phyloP scores from a whole-genome alignment of 1,140 invertebrate species.

The Dreissena polymorpha region DNA sequence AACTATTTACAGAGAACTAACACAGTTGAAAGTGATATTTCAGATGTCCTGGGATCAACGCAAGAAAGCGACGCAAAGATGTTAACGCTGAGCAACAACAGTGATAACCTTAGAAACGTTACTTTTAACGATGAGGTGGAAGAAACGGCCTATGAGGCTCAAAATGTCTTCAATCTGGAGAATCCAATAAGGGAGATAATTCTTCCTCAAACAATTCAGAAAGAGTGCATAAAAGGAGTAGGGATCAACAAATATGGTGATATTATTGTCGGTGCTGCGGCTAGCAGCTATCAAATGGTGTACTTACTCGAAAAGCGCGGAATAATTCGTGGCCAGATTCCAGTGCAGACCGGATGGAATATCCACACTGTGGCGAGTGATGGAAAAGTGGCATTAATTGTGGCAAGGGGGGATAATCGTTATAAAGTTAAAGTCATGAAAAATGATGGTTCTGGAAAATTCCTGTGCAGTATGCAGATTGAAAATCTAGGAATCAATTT shows the following conservation, averaged over 20 bases:
- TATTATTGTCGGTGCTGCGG: constrained; percentile 70
- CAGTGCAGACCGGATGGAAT: constrained; percentile 67
- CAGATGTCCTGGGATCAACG: constrained; percentile 41
- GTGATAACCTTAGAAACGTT: constrained; percentile 58
- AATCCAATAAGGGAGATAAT: constrained; percentile 61
- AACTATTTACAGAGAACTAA: constrained; percentile 40
- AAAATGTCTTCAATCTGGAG: constrained; percentile 65
- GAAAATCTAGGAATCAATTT: constrained; percentile 74
- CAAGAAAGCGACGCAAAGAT: constrained; percentile 60
- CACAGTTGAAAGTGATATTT: constrained; percentile 43
- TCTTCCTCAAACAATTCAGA: constrained; percentile 65
- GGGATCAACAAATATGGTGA: constrained; percentile 70
- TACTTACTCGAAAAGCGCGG: constrained; percentile 73
- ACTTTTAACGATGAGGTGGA: constrained; percentile 63
- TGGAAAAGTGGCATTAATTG: constrained; percentile 70
- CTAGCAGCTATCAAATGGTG: constrained; percentile 62
- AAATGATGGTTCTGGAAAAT: constrained; percentile 67
- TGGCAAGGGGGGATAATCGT: constrained; percentile 71
- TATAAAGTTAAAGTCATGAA: constrained; percentile 72
- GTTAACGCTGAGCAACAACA: constrained; percentile 64
- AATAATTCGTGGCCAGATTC: constrained; percentile 70
- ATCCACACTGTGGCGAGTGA: constrained; percentile 72
- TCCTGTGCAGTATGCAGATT: constrained; percentile 68
- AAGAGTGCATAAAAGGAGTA: constrained; percentile 72
- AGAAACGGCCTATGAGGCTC: constrained; percentile 56